phyloP scores from a whole-genome alignment of 2,888 invertebrate genomes.

The Colostygia pectinataria region DNA sequence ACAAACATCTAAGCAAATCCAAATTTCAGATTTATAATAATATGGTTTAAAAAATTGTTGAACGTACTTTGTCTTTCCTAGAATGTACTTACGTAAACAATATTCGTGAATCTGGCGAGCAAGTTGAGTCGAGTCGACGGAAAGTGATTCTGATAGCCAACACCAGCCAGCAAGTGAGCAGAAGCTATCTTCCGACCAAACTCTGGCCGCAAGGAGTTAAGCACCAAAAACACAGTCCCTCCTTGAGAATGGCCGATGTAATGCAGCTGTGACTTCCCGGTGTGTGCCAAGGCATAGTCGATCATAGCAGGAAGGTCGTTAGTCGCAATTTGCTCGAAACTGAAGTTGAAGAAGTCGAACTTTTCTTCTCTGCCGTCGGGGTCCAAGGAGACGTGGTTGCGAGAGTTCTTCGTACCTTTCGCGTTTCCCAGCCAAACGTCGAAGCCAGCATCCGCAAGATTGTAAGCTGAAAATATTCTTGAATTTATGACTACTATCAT shows the following conservation, averaged over 20 bases:
- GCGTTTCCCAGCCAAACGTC: conserved; percentile 93
- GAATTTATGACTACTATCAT: no score
- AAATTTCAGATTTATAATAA: no score
- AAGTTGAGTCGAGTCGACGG: conserved; percentile 39
- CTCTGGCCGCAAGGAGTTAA: conserved; percentile 54
- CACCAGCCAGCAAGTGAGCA: conserved; percentile 62
- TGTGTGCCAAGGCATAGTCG: conserved; percentile 53
- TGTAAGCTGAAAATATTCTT: conserved; percentile 78
- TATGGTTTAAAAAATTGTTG: no score
- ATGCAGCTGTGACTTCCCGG: conserved; percentile 53
- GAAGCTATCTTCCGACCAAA: conserved; percentile 61
- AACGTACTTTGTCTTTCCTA: no score
- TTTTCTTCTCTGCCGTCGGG: conserved; percentile 49
- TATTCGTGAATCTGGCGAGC: conserved; percentile 41
- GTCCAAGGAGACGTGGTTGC: conserved; percentile 72
- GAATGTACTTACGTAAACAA: conserved; percentile 53
- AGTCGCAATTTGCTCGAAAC: conserved; percentile 64
- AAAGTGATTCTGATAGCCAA: conserved; percentile 57
- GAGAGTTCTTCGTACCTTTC: conserved; percentile 88
- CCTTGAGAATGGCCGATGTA: conserved; percentile 75
- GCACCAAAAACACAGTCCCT: conserved; percentile 57
- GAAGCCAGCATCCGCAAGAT: conserved; percentile 85
- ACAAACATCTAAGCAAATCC: no score
- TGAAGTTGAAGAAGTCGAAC: conserved; percentile 60
- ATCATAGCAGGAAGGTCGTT: conserved; percentile 63